Conservation (phyloP, 64 coral and sea anemone genomes). For the Dendronephthya gigantea region DNA sequence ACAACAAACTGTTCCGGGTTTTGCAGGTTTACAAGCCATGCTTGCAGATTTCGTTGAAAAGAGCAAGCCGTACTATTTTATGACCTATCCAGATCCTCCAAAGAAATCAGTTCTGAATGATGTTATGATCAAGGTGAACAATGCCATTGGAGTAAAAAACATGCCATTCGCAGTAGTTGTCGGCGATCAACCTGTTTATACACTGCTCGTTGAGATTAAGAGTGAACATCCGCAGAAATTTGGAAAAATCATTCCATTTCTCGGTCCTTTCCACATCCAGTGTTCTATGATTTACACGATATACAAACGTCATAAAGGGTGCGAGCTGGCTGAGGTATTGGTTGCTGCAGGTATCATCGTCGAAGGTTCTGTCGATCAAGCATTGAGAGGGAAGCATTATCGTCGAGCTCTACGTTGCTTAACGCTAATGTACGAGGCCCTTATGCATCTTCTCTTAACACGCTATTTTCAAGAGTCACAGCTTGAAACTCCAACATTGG, state of each 20-base stretch:
- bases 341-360: slow-evolving; percentile 6
- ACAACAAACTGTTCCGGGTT: not conserved
- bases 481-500: slow-evolving; percentile 4
- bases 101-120: slow-evolving; percentile 24
- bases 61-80: slow-evolving; percentile 13
- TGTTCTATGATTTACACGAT: slow-evolving; percentile 7
- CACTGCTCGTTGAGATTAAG: slow-evolving; percentile 21
- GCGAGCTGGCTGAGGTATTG: not conserved
- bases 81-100: slow-evolving; percentile 15
- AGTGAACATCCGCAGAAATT: slow-evolving; percentile 10
- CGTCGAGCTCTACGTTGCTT: slow-evolving; percentile 4
- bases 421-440: slow-evolving; percentile 18
- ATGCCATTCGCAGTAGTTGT: slow-evolving; percentile 18
- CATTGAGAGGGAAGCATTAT: slow-evolving; percentile 10
- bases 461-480: not conserved
- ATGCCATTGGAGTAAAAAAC: not conserved
- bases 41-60: not conserved
- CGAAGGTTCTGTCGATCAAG: slow-evolving; percentile 16
- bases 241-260: slow-evolving; percentile 9
- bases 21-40: slow-evolving; percentile 11
- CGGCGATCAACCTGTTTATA: slow-evolving; percentile 9
- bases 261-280: slow-evolving; percentile 12
- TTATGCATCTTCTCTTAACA: slow-evolving; percentile 3
- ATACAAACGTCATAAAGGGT: slow-evolving; percentile 11
- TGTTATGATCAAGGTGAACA: slow-evolving; percentile 10